These are phyloP conservation scores for Leucoraja erinaceus DNA, from an alignment of 2,113 vertebrate species.

Conservation along the genomic window DNA sequence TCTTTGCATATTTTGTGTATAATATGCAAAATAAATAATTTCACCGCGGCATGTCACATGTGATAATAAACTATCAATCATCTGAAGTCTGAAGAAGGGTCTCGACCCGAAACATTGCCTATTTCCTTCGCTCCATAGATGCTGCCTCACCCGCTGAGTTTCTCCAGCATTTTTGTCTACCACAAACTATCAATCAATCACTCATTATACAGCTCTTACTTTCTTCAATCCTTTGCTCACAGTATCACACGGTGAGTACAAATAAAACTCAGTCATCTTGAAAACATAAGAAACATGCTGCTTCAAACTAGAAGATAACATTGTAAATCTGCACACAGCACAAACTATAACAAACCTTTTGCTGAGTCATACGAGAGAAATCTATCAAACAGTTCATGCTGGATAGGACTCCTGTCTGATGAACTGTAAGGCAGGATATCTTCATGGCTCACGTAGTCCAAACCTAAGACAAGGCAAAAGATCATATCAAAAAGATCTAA, in stretches of 20 bases:
- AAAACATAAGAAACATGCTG: background rate
- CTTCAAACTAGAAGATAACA: background rate
- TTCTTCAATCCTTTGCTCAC: background rate
- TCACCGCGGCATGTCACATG: too few relatives aligned
- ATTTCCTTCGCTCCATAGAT: too few relatives aligned
- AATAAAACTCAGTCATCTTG: background rate
- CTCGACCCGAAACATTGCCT: too few relatives aligned
- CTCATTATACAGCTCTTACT: background rate
- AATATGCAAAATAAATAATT: too few relatives aligned
- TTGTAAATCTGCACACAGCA: background rate
- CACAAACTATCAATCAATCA: too few relatives aligned
- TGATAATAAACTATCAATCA: too few relatives aligned
- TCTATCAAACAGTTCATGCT: slow-evolving; percentile 93
- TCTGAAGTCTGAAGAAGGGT: too few relatives aligned
- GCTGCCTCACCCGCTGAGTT: too few relatives aligned
- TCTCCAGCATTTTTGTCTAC: too few relatives aligned
- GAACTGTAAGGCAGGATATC: slow-evolving; percentile 94
- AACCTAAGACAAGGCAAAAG: slow-evolving; percentile 59
- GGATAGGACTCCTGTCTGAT: slow-evolving; percentile 87
- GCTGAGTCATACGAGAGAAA: slow-evolving; percentile 85
- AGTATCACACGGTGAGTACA: background rate
- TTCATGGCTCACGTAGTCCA: slow-evolving; percentile 96
- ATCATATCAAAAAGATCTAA: background rate
- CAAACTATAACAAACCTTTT: slow-evolving; percentile 69
- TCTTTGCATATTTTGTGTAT: too few relatives aligned